A percentile compares a stretch with the other conserved stretches of the same genome.
Conservation (phyloP, 2,797 vertebrate genomes). For the Spinibarbus caldwelli region DNA sequence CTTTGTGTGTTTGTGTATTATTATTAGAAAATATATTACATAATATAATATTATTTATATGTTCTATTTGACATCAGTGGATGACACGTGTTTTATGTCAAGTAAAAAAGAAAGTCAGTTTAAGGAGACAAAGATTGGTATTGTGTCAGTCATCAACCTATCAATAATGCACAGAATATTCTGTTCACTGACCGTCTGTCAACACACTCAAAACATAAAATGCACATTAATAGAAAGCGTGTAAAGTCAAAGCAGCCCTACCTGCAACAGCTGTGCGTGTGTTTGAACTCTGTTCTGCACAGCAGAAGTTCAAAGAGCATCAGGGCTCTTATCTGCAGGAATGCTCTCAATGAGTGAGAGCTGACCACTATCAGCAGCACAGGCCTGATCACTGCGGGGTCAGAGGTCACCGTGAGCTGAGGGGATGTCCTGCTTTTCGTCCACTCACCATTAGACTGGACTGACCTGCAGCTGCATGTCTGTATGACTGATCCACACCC, state of each 20-base stretch:
- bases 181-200: neutral
- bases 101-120: neutral
- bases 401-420: constrained; percentile 20
- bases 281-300: constrained; percentile 32
- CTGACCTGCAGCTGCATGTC: neutral
- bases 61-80: neutral
- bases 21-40: no score
- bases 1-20: no score
- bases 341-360: neutral
- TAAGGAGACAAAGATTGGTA: no score
- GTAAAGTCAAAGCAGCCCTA: constrained; percentile 25
- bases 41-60: no score
- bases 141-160: neutral
- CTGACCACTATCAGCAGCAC: neutral
- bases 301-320: constrained; percentile 48
- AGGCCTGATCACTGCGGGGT: constrained; percentile 3
- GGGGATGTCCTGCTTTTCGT: neutral
- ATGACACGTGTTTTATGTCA: neutral
- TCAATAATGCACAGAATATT: neutral
- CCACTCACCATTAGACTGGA: neutral
- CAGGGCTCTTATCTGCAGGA: constrained; percentile 40
- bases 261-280: constrained; percentile 22
- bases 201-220: neutral
- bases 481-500: neutral
- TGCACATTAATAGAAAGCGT: neutral